Base-by-base conservation (phyloP, 2,797 vertebrate species). In the Peromyscus attwateri region DNA sequence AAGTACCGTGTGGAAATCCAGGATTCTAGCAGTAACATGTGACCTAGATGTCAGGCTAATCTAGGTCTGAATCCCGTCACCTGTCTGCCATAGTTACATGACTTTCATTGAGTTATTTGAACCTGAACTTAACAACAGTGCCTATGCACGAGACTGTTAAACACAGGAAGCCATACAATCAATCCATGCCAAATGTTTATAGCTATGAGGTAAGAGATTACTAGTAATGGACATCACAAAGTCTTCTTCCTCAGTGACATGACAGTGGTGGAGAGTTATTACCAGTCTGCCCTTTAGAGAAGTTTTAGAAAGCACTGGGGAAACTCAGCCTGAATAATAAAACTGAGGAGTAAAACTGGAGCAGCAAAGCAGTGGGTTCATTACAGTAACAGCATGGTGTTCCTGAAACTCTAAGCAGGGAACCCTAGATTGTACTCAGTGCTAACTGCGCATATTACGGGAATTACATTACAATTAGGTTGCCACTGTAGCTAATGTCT, bases 401-500 rank as follows among this genome's bases (percentile, higher is more conserved):
- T 97, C 95, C 97, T 83, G 73, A 89, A 93, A 93, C 96, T 96
- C 92, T 19, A 96, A 73, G 95, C 95, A 95, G 98, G 97, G 97
- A 94, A 71, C 89, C 96, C 85, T 95, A 91, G 96, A 81, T 83
- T 95, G 96, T 93, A 91, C 93, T 96, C 91, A 71, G 95, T 94
- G 81, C 97, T 97, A 97, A 97, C 43, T 25, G 71, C 40, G 6
- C 68, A 60, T 95, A 88, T 97, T 97, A 93, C 94, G 97, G 93
- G 96, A 98, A 98, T 98, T 97, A 95, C 96, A 94, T 97, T 97
- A 96, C 97, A 97, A 97, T 98, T 98, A 97, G 83, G 85, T 62
- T 98, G 92, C 71, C 96, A 82, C 92, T 94, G 83, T 90, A 97
- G 93, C 60, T 97, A 98, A 97, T 97, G 97, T 94, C 96, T 97